phyloP scores from a whole-genome alignment of 1,140 invertebrate genomes.

The Asobara japonica region DNA sequence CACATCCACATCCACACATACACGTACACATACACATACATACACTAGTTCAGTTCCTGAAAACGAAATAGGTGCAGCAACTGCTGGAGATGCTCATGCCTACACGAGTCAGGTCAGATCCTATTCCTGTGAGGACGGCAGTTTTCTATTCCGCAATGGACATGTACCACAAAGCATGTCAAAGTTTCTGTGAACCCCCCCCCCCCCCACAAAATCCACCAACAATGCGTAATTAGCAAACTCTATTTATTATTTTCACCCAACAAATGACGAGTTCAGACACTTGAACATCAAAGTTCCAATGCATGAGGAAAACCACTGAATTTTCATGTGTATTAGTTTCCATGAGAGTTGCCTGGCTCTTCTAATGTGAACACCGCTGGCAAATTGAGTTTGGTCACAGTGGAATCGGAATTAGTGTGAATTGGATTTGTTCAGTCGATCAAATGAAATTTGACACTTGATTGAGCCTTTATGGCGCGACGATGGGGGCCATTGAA shows the following conservation, averaged over 20 bases:
- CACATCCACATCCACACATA: too few species aligned
- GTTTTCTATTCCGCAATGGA: too few species aligned
- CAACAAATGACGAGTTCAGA: not conserved
- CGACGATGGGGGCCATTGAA: not conserved
- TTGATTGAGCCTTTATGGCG: constrained; percentile 8
- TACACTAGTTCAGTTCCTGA: too few species aligned
- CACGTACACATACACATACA: too few species aligned
- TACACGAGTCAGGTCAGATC: too few species aligned
- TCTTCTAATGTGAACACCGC: constrained; percentile 18
- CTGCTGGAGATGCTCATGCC: too few species aligned
- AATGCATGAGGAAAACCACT: not conserved
- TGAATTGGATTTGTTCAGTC: constrained; percentile 28
- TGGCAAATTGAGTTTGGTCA: constrained; percentile 15
- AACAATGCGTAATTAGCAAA: constrained; percentile 41
- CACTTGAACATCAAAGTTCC: not conserved
- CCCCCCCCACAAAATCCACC: too few species aligned
- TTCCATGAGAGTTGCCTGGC: constrained; percentile 34
- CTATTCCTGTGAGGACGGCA: too few species aligned
- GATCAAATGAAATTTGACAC: constrained; percentile 36
- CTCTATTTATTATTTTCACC: constrained; percentile 28
- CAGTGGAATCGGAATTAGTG: constrained; percentile 16
- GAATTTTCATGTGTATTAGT: constrained; percentile 19
- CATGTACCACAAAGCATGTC: too few species aligned
- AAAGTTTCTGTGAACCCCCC: too few species aligned
- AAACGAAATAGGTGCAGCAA: too few species aligned